These are phyloP conservation scores for Abrostola triplasia DNA, from an alignment of 2,888 invertebrate genomes.

Conservation along the genomic window DNA sequence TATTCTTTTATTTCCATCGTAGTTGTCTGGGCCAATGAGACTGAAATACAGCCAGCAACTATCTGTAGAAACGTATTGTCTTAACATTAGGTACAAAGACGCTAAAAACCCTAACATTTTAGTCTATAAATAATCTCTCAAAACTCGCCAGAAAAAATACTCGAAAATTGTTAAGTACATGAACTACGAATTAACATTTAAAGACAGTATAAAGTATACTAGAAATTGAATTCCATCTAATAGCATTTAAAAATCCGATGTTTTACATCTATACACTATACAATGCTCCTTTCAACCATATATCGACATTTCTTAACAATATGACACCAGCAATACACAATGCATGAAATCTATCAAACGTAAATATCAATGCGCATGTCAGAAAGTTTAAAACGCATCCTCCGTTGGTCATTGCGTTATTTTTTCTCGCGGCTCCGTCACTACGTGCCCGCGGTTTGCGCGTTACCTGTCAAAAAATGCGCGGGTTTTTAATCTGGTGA, in stretches of 20 bases:
- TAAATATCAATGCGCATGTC: slow-evolving; percentile 72
- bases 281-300: background rate
- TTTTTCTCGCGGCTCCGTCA: slow-evolving; percentile 70
- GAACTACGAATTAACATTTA: no score
- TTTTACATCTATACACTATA: background rate
- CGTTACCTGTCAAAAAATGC: slow-evolving; percentile 68
- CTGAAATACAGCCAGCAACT: no score
- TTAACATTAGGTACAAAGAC: no score
- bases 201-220: background rate
- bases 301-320: background rate
- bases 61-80: no score
- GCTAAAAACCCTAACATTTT: no score
- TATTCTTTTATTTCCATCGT: no score
- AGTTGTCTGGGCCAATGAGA: no score
- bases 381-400: slow-evolving; percentile 62
- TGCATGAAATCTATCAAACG: slow-evolving; percentile 26
- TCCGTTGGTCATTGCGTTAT: slow-evolving; percentile 64
- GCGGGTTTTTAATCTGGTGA: slow-evolving; percentile 44
- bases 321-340: slow-evolving; percentile 8
- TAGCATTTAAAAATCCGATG: background rate
- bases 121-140: no score
- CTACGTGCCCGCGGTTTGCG: slow-evolving; percentile 76
- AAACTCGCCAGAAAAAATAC: no score
- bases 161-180: no score
- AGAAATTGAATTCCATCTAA: background rate